Base-by-base conservation (phyloP, 1,140 invertebrate species). In the Telenomus remus region DNA sequence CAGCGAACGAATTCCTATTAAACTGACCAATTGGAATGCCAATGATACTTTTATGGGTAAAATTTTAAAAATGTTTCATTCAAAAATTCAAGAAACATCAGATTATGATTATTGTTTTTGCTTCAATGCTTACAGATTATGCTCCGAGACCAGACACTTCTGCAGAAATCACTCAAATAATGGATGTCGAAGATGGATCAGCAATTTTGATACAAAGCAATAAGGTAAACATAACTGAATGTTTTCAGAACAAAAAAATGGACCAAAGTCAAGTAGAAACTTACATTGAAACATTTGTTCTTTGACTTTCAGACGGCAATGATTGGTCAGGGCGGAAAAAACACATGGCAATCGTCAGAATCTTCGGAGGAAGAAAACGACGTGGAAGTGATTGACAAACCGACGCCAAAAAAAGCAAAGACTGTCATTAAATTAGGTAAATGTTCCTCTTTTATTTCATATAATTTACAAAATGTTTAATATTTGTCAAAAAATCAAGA, bases 391-490 rank as follows among this genome's bases (percentile, higher is more conserved):
- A 71, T 85, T 50, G 82, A n/a, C n/a, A n/a, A 80, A 13, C 13
- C 68, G 33, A 27, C 1, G 19, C 19, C 19, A 27, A 1, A 3
- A 39, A 68, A 51, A 51, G 19, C 81, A 27, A 81, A 85, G 48
- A 80, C 81, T 57, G 76, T 85, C 35, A 46, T 82, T 16, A 79
- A 84, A 64, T 87, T 89, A 76, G 83, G 89, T 89, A 85, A 85
- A 65, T 44, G 6, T 27, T 27, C 6, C 15, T 73, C 35, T 71
- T 47, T 76, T 75, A 69, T 57, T 51, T 68, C 8, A 11, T 60
- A 44, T 64, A 64, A 47, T 68, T 60, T 69, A 65, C 55, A 66
- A 74, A 61, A 54, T 59, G 51, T 48, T 61, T 49, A 55, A 68
- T 68, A 61, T 27, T 27, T 42, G 19, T 56, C 55, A 56, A n/a